Base-by-base conservation (phyloP, 2,113 vertebrate genomes). In the Lathamus discolor region DNA sequence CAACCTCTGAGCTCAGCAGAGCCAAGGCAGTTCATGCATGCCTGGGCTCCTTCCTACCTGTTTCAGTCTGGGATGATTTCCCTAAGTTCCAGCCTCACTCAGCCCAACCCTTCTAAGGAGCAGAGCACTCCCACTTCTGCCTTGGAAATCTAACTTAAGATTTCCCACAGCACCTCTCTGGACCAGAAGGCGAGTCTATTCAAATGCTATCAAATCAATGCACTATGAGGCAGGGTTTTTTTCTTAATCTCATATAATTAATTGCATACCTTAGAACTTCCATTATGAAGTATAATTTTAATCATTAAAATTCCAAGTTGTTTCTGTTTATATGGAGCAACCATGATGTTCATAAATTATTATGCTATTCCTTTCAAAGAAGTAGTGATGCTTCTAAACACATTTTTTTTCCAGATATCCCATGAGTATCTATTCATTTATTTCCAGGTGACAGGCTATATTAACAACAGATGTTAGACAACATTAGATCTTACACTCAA, bases 381-480 rank as follows among this genome's bases (percentile, higher is more conserved):
- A 91, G 68, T 19, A 95, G 81, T 35, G 88, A 81, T 1, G 29
- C 46, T 86, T 95, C 79, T 86, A 94, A 80, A 35, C 39, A 88
- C 17, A 15, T 77, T 95, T 52, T 83, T 83, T 86, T 85, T 35
- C 4, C 64, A 54, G 73, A 44, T 63, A 75, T 92, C 81, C 69
- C 28, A 3, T 27, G 79, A 92, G 81, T 54, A 92, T 61, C 74
- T 85, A 25, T 70, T 83, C 4, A 80, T 95, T 92, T 88, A 82
- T 79, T 95, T 93, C 63, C 88, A 94, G 94, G 83, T 83, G 83
- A 86, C 73, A 96, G 51, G 48, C 83, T 69, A 28, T 52, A 93
- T 88, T 92, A 96, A 92, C 55, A 81, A 51, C 77, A 95, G 80
- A 89, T 73, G 87, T 92, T 92, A 80, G 88, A 78, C 57, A 94